Evolutionary conservation across 2,888 invertebrate genomes (phyloP), one percentile per base, ranked within the genome.

Genomic region (Biston stratarius): DNA sequence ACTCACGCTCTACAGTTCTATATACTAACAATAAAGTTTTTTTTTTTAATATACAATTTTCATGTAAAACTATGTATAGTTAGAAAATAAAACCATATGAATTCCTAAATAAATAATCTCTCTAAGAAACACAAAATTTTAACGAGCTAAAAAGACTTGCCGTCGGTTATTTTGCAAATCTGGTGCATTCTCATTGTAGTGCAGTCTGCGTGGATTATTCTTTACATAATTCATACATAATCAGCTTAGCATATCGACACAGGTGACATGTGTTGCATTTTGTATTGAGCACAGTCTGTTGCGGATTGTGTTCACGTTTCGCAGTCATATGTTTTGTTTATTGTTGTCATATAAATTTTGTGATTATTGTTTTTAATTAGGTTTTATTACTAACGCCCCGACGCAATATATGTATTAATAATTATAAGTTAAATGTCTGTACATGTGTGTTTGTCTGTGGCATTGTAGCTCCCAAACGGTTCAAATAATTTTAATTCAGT

Each of bases 181-280:
- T 77, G 74, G 72, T 76, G 75, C 74, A 71, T 77, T 76, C 67
- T 81, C 82, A 84, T 84, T 85, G 85, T 84, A 79, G 78, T 77
- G 73, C 74, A 69, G 77, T 80, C 83, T 33, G 12, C n/a, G 80
- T 84, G 82, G 82, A 71, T 77, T 77, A 82, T 84, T 59, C 83
- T 87, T 88, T 91, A 90, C 86, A 93, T 92, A 91, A 92, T 91
- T 92, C 92, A 92, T 91, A 90, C 80, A 85, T 81, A 86, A 86
- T 88, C 86, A 58, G 84, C 84, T 89, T 88, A 85, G 86, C 88
- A 89, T 90, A 90, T 90, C 89, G 90, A 87, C 84, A 84, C 84
- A 84, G 84, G 87, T 89, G 89, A 91, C 91, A 89, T 85, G 85
- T 91, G 91, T 91, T 83, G 86, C 83, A 86, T 86, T 85, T 82